Base-by-base conservation (phyloP, 2,888 invertebrate species). In the Cyaniris semiargus region DNA sequence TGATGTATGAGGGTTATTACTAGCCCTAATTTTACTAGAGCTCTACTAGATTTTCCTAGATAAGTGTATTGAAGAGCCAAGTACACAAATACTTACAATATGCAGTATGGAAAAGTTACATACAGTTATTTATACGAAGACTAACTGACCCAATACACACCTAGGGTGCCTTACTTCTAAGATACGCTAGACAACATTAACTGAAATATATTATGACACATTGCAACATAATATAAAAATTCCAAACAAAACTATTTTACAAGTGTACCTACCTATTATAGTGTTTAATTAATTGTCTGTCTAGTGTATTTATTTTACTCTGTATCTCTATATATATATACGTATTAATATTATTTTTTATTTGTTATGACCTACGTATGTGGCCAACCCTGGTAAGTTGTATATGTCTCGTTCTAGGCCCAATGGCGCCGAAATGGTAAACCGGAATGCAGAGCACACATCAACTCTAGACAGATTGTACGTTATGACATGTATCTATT, bases 401-500 rank as follows among this genome's bases (percentile, higher is more conserved):
- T 86, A 82, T 90, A 82, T 90, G 86, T 92, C 90, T 92, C 87
- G 84, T 93, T 93, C 89, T 93, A 93, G 93, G 92, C 93, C 93
- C 85, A 92, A 89, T 84, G 93, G 92, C 88, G 93, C 92, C 83
- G 93, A 93, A 87, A 90, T 93, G 92, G 90, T 92, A 86, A 93
- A 89, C 92, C 91, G 93, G 90, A 91, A 88, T 89, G 91, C 91
- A 81, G 93, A 94, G 87, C 92, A 93, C 89, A 91, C 93, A 83
- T 92, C 93, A 84, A 93, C 92, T 83, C 91, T 93, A 87, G 93
- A 93, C 93, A 85, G 93, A 93, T 91, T 93, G 93, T 93, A 93
- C 86, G 93, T 93, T 92, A 88, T 86, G 78, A 77, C 77, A n/a
- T 72, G 72, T 81, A 82, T 82, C 78, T 80, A 79, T 79, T 72